Evolutionary conservation across 2,888 invertebrate genomes (phyloP), one percentile per base, ranked within the genome.

Genomic region (Leucophenga montana): DNA sequence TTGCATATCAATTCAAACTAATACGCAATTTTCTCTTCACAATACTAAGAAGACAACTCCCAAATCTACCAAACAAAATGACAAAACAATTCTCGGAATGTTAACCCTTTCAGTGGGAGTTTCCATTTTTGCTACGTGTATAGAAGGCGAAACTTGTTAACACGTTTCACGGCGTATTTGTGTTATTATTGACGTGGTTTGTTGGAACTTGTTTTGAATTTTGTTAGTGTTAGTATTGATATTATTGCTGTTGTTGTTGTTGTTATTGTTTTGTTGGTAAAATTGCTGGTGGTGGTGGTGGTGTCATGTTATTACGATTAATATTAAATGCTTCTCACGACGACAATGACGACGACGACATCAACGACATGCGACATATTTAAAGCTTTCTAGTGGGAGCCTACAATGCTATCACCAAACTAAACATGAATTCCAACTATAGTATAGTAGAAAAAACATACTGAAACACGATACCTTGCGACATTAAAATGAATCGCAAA

Each of bases 291-390:
- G 50, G 39, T 50, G 11, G 16, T 44, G 61, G 78, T 81, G 83
- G 81, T 81, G 81, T 81, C 81, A 82, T 81, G 84, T 84, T 81
- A 77, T 84, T 84, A 78, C 77, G 75, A 72, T 79, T 66, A 75
- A 72, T 77, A 82, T 81, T 81, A 82, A 81, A 84, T 73, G 81
- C 79, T 83, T 80, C 18, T 70, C 66, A 67, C 75, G 48, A 16
- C 27, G 33, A n/a, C 59, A 53, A 73, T 71, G 18, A 31, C n/a
- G 71, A 73, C 31, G 31, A 27, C 31, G 31, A 56, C 27, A 8
- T 14, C 22, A 72, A 22, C 71, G 71, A 78, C 77, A 78, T 78
- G 78, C 78, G 71, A 78, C 53, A 50, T 18, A 44, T 44, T 31
- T 20, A 14, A 46, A 22, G n/a, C 44, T 20, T 20, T 22, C 48